Percentiles rank a stretch among this genome's conserved stretches.
phyloP scores from a whole-genome alignment of 2,888 invertebrate species.

The Drosophila affinis region DNA sequence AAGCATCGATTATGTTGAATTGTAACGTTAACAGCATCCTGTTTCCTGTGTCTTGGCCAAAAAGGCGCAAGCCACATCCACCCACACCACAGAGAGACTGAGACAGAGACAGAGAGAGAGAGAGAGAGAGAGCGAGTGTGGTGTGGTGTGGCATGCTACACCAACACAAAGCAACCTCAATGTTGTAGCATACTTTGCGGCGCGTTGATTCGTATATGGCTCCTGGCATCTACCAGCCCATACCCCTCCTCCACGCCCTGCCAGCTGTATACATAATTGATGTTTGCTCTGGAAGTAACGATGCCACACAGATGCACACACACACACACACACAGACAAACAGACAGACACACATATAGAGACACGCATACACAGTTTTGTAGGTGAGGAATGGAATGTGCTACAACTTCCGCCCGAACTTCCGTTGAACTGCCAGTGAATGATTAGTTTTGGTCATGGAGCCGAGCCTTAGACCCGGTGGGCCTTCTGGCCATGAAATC shows the following conservation, averaged over 20 bases:
- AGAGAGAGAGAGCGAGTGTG: not conserved
- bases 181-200: conserved; percentile 71
- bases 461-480: conserved; percentile 18
- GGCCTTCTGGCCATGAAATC: conserved; percentile 55
- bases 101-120: conserved; percentile 19
- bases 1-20: conserved; percentile 78
- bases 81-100: no score
- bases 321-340: conserved; percentile 4
- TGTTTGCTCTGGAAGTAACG: conserved; percentile 56
- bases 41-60: conserved; percentile 60
- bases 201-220: conserved; percentile 62
- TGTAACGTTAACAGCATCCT: conserved; percentile 74
- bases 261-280: conserved; percentile 70
- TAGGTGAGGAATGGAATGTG: conserved; percentile 34
- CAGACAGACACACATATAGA: not conserved
- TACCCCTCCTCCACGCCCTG: not conserved
- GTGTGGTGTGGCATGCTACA: not conserved
- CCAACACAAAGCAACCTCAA: conserved; percentile 18
- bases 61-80: conserved; percentile 50
- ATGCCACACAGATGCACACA: conserved; percentile 24
- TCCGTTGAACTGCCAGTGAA: conserved; percentile 63
- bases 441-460: conserved; percentile 69
- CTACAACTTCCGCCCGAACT: conserved; percentile 65
- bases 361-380: conserved; percentile 4
- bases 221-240: conserved; percentile 52